Percentiles rank a stretch among this genome's conserved stretches.
phyloP scores from a whole-genome alignment of 2,888 invertebrate species.

The Tetranychus piercei region DNA sequence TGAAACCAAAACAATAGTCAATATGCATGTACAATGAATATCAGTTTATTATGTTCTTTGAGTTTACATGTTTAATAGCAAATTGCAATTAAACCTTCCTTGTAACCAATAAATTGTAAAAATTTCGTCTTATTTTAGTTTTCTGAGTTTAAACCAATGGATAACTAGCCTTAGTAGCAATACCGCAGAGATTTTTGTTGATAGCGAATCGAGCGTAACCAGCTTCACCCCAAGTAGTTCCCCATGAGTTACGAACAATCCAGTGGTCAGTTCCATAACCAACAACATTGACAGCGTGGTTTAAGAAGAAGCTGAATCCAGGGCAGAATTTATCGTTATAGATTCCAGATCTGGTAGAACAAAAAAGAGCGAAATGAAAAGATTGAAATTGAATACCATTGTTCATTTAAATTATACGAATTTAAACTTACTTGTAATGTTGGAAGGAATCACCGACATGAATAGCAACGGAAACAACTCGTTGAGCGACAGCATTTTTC shows the following conservation, averaged over 20 bases:
- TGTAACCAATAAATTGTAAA: too few species aligned
- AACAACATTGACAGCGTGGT: conserved; percentile 67
- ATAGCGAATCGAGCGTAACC: conserved; percentile 77
- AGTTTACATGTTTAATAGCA: too few species aligned
- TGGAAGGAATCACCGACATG: conserved; percentile 41
- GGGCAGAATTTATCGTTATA: conserved; percentile 58
- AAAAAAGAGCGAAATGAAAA: background rate
- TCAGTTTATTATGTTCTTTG: too few species aligned
- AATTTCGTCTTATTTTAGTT: too few species aligned
- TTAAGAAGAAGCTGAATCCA: conserved; percentile 39
- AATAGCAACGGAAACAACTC: conserved; percentile 29
- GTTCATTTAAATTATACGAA: too few species aligned
- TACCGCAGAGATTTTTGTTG: conserved; percentile 57
- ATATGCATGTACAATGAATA: too few species aligned
- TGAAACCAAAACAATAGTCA: too few species aligned
- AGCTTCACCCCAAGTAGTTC: conserved; percentile 54
- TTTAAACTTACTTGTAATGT: conserved; percentile 43
- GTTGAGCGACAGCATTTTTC: conserved; percentile 29
- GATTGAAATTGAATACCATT: too few species aligned
- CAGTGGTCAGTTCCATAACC: conserved; percentile 70
- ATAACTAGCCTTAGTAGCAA: conserved; percentile 69
- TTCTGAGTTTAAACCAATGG: conserved; percentile 48
- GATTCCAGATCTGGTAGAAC: conserved; percentile 35
- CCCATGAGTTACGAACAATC: conserved; percentile 77
- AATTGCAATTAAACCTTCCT: too few species aligned